Base-by-base conservation (phyloP, 2,888 invertebrate genomes). In the Kryphioiulus occultus region DNA sequence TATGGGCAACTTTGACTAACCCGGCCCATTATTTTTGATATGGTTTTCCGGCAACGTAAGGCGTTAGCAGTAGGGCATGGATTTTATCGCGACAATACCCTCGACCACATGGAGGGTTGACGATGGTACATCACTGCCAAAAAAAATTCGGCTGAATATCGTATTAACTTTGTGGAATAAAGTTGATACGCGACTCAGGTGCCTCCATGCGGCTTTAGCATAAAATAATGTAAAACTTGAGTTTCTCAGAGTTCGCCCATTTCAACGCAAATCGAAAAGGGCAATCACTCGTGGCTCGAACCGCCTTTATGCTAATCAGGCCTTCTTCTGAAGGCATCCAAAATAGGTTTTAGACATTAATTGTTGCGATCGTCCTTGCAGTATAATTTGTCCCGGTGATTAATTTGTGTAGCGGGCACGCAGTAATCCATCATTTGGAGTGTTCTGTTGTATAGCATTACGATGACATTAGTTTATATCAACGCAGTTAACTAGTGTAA, bases 51-150 rank as follows among this genome's bases (percentile, higher is more conserved):
- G 85, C 85, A 85, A 39, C 85, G 12, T 42, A 26, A 85, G 85
- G 85, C 85, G 85, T 85, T 39, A 85, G 85, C 85, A 85, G 85
- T 39, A 44, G 85, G 85, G 22, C 85, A 39, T 85, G 85, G 85
- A 85, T 85, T 39, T 85, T 85, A 85, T 84, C 84, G 42, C 84
- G 84, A 84, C 84, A 84, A 84, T 85, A 85, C 85, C 85, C 39
- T n/a, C 44, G 85, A 85, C 85, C 85, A n/a, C 85, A 85, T 85
- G 85, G 85, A 44, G 85, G n/a, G 85, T 85, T 3, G 85, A 85
- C 85, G 85, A 85, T 85, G 85, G 85, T 39, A 85, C 85, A 85
- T 42, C 85, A 39, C 85, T n/a, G 39, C 44, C 39, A 39, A 39
- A 17, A 19, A 85, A 42, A 39, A 78, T 15, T 32, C 17, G 17